phyloP scores from a whole-genome alignment of 2,888 invertebrate genomes.

The Pediacus dermestoides region DNA sequence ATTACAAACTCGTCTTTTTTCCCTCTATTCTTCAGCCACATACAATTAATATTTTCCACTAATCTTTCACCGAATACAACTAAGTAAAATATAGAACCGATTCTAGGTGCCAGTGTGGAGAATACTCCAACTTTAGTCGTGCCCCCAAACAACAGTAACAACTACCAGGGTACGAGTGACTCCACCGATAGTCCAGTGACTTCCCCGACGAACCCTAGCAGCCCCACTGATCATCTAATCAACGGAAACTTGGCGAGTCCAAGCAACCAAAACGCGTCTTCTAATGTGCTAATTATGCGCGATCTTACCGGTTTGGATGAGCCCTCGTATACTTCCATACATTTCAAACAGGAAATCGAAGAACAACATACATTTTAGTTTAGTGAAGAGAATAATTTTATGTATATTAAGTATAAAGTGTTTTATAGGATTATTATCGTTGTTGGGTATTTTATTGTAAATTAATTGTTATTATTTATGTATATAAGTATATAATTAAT shows the following conservation, averaged over 20 bases:
- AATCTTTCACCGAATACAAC: slow-evolving; percentile 14
- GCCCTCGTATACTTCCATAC: slow-evolving; percentile 38
- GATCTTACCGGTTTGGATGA: slow-evolving; percentile 50
- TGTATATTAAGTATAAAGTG: slow-evolving; percentile 5
- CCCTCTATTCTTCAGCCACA: slow-evolving; percentile 2
- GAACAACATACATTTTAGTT: slow-evolving; percentile 48
- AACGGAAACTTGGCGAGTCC: slow-evolving; percentile 47
- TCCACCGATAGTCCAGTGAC: slow-evolving; percentile 56
- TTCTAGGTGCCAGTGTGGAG: slow-evolving; percentile 52
- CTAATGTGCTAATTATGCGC: slow-evolving; percentile 51
- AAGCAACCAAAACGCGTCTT: slow-evolving; percentile 20
- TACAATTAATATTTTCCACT: slow-evolving; percentile 5
- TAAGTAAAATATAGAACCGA: slow-evolving; percentile 35
- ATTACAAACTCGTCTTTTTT: too few relatives aligned
- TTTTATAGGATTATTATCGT: slow-evolving; percentile 10
- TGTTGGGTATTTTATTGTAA: slow-evolving; percentile 12
- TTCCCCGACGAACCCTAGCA: slow-evolving; percentile 49
- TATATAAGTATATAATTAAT: slow-evolving; percentile 7
- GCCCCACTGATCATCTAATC: slow-evolving; percentile 47
- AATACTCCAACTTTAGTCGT: slow-evolving; percentile 42
- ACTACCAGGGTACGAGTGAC: slow-evolving; percentile 56
- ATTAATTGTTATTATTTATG: background rate
- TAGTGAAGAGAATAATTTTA: slow-evolving; percentile 12
- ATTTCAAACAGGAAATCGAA: slow-evolving; percentile 58
- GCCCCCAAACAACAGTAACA: slow-evolving; percentile 40